phyloP scores from a whole-genome alignment of 2,113 vertebrate species.

The Vanacampus margaritifer region DNA sequence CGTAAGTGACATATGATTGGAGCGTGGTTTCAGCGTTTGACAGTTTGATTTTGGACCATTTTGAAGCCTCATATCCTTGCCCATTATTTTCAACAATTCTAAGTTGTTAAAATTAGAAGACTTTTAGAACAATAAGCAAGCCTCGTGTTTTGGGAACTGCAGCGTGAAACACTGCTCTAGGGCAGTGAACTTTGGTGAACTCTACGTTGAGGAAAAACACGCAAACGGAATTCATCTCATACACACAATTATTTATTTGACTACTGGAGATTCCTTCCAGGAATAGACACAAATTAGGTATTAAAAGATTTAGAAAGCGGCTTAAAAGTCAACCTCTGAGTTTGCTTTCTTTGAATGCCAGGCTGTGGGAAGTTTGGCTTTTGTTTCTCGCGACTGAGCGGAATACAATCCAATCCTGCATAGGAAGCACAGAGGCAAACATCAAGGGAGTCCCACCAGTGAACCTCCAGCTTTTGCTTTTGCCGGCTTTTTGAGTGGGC shows the following conservation, averaged over 20 bases:
- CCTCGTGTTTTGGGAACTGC: background rate
- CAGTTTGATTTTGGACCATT: too few relatives aligned
- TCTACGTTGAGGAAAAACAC: background rate
- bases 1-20: too few relatives aligned
- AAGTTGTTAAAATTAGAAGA: background rate
- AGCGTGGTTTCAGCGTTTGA: background rate
- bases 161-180: background rate
- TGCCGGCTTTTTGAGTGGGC: constrained; percentile 32
- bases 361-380: constrained; percentile 8
- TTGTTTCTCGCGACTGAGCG: constrained; percentile 26
- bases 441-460: constrained; percentile 49
- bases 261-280: background rate
- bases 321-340: background rate
- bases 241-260: background rate
- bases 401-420: constrained; percentile 49
- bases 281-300: background rate
- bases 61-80: too few relatives aligned
- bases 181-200: background rate
- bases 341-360: constrained; percentile 32
- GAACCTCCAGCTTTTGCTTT: constrained; percentile 38
- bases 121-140: background rate
- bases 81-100: background rate
- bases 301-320: background rate
- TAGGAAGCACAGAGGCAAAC: constrained; percentile 39
- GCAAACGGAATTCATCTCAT: background rate